Evolutionary conservation across 1,140 invertebrate species (phyloP).

Genomic region (Panulirus ornatus): DNA sequence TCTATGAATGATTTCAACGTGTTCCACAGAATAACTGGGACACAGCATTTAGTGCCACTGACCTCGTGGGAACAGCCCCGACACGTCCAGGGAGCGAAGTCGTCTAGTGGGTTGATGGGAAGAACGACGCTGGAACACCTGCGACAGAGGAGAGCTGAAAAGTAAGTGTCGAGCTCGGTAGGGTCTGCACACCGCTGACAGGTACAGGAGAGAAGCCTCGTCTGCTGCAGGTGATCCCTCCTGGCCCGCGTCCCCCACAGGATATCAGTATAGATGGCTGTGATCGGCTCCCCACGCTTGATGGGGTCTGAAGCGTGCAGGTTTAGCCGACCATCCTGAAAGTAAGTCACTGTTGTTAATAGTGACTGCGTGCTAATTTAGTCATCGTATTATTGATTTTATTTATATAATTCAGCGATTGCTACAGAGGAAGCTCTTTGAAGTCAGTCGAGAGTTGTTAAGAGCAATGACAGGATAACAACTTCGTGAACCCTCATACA

Average conservation of each 20-base stretch:
- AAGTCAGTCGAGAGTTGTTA: no score
- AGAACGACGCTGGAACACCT: constrained; percentile 77
- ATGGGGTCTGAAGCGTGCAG: constrained; percentile 69
- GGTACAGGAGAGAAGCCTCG: constrained; percentile 63
- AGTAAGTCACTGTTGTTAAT: no score
- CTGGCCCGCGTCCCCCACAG: constrained; percentile 86
- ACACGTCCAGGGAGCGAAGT: constrained; percentile 83
- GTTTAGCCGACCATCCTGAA: constrained; percentile 81
- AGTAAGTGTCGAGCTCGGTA: constrained; percentile 74
- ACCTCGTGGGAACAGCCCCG: constrained; percentile 79
- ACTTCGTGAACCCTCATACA: no score
- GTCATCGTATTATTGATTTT: no score
- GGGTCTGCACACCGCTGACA: constrained; percentile 73
- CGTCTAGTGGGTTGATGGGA: constrained; percentile 82
- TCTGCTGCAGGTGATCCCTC: constrained; percentile 81
- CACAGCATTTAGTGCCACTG: not conserved
- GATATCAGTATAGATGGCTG: constrained; percentile 83
- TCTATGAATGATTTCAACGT: no score
- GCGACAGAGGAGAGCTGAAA: constrained; percentile 71
- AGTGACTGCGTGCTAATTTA: no score
- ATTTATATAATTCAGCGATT: no score
- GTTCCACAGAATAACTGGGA: no score
- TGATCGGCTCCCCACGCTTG: constrained; percentile 66
- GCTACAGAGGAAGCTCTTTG: no score
- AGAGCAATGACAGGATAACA: no score